Conservation (phyloP, 2,797 vertebrate genomes). For the Chelmon rostratus region DNA sequence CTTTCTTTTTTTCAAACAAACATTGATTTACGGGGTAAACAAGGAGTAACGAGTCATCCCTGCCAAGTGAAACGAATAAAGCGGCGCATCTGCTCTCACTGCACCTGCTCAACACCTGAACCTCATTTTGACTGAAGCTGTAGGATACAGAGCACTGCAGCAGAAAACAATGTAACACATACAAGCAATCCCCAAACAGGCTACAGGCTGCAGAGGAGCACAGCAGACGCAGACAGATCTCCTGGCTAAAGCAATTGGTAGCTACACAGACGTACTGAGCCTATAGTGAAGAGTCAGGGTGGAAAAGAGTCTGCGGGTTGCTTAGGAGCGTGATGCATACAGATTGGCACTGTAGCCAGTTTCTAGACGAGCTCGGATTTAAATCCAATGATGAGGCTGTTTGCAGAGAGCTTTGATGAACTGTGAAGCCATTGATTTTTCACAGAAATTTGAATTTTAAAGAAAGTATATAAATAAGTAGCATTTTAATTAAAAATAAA, state of each 20-base stretch:
- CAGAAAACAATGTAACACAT: conserved; percentile 59
- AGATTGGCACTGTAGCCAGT: conserved; percentile 39
- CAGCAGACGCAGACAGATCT: conserved; percentile 72
- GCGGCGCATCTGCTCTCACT: conserved; percentile 64
- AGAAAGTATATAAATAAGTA: not conserved
- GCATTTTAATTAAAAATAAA: not conserved
- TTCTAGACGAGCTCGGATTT: conserved; percentile 43
- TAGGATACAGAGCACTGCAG: conserved; percentile 49
- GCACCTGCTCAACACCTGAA: conserved; percentile 80
- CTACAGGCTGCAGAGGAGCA: conserved; percentile 57
- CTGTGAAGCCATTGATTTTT: conserved; percentile 25
- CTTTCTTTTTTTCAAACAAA: conserved; percentile 44
- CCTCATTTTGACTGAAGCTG: conserved; percentile 64
- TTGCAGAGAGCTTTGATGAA: conserved; percentile 49
- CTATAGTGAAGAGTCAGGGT: conserved; percentile 41
- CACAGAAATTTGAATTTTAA: not conserved
- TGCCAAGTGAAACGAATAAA: conserved; percentile 66
- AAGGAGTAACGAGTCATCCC: conserved; percentile 60
- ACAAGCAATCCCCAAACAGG: conserved; percentile 54
- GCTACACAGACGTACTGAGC: conserved; percentile 61
- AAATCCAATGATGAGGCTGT: conserved; percentile 48
- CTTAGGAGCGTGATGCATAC: conserved; percentile 47
- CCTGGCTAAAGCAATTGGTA: conserved; percentile 49
- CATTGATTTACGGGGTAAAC: conserved; percentile 70
- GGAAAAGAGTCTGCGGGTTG: conserved; percentile 46